Conservation (phyloP, 1,140 invertebrate genomes). For the Plutomurus gul region DNA sequence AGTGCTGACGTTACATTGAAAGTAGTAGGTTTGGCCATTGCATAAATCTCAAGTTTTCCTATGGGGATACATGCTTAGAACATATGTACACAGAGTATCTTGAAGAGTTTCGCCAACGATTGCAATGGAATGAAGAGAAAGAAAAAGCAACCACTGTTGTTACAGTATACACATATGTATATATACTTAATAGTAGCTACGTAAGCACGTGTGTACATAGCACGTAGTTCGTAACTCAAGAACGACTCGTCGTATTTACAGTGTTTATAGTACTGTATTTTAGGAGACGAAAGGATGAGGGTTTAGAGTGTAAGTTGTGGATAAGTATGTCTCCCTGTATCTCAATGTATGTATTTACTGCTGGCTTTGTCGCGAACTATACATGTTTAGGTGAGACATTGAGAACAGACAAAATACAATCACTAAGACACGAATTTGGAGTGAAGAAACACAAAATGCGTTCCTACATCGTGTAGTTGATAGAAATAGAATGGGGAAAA, state of each 20-base stretch:
- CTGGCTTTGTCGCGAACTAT: neutral
- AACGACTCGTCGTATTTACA: neutral
- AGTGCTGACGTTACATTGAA: neutral
- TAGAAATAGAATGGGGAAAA: constrained; percentile 36
- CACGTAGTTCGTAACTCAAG: neutral
- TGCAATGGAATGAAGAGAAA: neutral
- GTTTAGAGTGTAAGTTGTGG: neutral
- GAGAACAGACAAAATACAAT: neutral
- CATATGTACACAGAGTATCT: neutral
- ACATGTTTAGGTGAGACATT: neutral
- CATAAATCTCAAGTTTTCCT: constrained; percentile 25
- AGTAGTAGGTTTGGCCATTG: neutral
- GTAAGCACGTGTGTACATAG: neutral
- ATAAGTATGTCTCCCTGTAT: neutral
- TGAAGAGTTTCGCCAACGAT: neutral
- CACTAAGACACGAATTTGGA: constrained; percentile 12
- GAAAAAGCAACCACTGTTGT: neutral
- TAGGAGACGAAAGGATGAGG: neutral
- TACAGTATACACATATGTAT: too few species aligned
- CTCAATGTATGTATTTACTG: too few species aligned
- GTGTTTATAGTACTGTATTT: neutral
- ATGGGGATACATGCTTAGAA: constrained; percentile 8
- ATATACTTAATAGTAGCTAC: neutral
- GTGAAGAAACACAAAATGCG: neutral
- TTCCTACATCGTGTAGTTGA: neutral